These are phyloP conservation scores for Protophormia terraenovae DNA, from an alignment of 2,888 invertebrate genomes.

Conservation along the genomic window DNA sequence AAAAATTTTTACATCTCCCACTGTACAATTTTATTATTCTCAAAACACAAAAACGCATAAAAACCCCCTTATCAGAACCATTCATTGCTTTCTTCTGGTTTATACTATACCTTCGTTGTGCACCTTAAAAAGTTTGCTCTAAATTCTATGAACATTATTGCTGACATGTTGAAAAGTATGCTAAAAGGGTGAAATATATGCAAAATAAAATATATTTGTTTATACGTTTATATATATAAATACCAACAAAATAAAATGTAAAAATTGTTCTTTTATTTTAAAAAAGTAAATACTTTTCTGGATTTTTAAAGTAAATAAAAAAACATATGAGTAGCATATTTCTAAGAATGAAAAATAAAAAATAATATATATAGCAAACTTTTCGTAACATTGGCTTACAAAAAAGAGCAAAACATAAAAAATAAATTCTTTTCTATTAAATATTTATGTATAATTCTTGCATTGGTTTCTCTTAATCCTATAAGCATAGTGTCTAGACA, in stretches of 20 bases:
- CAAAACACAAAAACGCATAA: neutral
- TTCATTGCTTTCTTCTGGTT: neutral
- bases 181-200: slow-evolving; percentile 33
- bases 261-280: neutral
- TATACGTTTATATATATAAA: neutral
- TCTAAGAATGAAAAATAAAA: neutral
- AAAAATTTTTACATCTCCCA: too few relatives aligned
- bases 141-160: slow-evolving; percentile 22
- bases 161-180: slow-evolving; percentile 19
- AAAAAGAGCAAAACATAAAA: neutral
- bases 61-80: neutral
- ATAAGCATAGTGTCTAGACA: neutral
- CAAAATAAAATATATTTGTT: neutral
- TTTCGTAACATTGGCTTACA: neutral
- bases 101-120: neutral
- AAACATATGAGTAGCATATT: neutral
- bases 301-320: neutral
- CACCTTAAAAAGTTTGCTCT: slow-evolving; percentile 6
- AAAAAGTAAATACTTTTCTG: neutral
- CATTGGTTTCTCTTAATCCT: neutral
- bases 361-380: neutral
- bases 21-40: neutral
- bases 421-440: too few relatives aligned
- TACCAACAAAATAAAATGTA: neutral
- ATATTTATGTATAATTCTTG: neutral